Base-by-base conservation (phyloP, 2,888 invertebrate genomes). In the Alviniconcha strummeri region DNA sequence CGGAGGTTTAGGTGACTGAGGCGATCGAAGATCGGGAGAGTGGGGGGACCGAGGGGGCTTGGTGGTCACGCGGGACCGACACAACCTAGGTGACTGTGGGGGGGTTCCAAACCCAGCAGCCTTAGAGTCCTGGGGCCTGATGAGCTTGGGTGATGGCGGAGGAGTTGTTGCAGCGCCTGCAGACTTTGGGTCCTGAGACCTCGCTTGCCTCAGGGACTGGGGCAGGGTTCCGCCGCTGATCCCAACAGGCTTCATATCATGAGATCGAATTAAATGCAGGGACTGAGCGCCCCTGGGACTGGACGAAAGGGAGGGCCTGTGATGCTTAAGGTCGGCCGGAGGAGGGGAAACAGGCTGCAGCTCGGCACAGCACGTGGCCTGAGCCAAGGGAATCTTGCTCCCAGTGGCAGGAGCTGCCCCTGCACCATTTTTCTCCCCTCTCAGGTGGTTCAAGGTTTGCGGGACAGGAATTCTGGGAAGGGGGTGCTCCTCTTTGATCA, bases 401-500 rank as follows among this genome's bases (percentile, higher is more conserved):
- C 82, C 71, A 17, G 69, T 67, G 52, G 57, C 11, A 9, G 76
- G 55, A 36, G 82, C 4, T 1, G 57, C 75, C 17, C 64, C n/a
- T 8, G 74, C 17, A 36, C 67, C 64, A 57, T 17, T 8, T 67
- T 54, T 82, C 9, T 82, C 82, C n/a, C 76, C 82, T 67, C 54
- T 60, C 74, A 76, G 15, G 7, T 76, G 75, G 55, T 64, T 74
- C 60, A 82, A 52, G 6, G 76, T 54, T 36, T 52, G 64, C 36
- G 86, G 80, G 67, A 83, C 57, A 15, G 81, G 82, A 60, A 82
- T 82, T 82, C 55, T 82, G 57, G 84, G 84, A 19, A 84, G 71
- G 74, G 84, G 76, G 15, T 57, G 75, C 60, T 86, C 85, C 64
- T 86, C 85, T 71, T 75, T 84, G 79, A 86, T 85, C 13, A 84